phyloP scores from a whole-genome alignment of 2,888 invertebrate species.

The Zelleria hepariella region DNA sequence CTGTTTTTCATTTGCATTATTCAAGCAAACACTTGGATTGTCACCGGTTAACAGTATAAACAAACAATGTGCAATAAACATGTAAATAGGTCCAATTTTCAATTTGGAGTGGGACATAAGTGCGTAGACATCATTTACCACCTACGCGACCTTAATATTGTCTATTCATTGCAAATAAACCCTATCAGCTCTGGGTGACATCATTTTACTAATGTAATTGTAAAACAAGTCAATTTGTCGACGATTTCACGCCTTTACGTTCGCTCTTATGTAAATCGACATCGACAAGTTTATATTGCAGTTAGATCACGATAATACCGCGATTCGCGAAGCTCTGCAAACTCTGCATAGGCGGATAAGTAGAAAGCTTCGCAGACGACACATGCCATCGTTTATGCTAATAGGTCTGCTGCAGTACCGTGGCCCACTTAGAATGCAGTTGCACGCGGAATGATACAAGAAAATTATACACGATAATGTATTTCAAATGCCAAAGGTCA shows the following conservation, averaged over 20 bases:
- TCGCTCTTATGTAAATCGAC: neutral
- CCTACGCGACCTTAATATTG: neutral
- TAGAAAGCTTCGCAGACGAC: constrained; percentile 27
- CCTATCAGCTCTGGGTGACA: neutral
- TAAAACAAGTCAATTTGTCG: neutral
- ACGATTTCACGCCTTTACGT: neutral
- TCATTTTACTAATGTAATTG: neutral
- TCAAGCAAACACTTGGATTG: neutral
- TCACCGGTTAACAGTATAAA: neutral
- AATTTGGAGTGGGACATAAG: neutral
- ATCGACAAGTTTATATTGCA: neutral
- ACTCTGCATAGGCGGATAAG: neutral
- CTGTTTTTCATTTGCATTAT: neutral
- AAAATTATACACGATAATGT: neutral
- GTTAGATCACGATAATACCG: neutral
- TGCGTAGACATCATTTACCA: neutral
- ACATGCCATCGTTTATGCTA: constrained; percentile 38
- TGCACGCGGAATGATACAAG: constrained; percentile 25
- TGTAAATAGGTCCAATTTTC: neutral
- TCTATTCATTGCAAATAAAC: constrained; percentile 6
- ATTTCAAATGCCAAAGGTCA: neutral
- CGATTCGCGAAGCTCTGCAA: neutral
- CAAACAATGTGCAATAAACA: neutral
- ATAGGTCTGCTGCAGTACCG: constrained; percentile 47
- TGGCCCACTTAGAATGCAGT: constrained; percentile 36